Evolutionary conservation across 1,140 invertebrate species (phyloP).

Genomic region (Drosophila saltans): DNA sequence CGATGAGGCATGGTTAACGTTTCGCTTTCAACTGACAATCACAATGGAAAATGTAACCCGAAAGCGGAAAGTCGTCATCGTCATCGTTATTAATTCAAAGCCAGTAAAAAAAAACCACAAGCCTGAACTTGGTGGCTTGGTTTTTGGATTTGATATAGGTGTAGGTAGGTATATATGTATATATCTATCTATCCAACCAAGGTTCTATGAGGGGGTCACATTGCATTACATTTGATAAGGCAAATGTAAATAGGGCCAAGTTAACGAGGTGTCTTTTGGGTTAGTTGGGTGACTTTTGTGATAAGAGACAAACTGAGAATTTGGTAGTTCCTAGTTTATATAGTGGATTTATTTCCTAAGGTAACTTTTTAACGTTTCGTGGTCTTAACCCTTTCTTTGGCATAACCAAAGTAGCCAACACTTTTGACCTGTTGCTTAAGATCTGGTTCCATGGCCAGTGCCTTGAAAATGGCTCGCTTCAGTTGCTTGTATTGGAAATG

Average conservation of each 20-base stretch:
- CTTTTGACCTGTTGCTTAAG: conserved; percentile 86
- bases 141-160: conserved; percentile 19
- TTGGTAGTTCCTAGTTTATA: conserved; percentile 16
- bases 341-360: conserved; percentile 3
- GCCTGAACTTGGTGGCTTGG: conserved; percentile 66
- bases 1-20: conserved; percentile 60
- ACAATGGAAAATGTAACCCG: conserved; percentile 7
- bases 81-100: neutral
- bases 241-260: conserved; percentile 1
- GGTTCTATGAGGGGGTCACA: conserved; percentile 29
- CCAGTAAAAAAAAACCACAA: conserved; percentile 60
- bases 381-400: conserved; percentile 38
- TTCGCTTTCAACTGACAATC: conserved; percentile 48
- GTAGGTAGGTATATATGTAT: too few relatives aligned
- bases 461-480: conserved; percentile 85
- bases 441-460: conserved; percentile 86
- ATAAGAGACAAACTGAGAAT: neutral
- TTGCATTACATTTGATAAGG: conserved; percentile 37
- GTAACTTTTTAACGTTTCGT: conserved; percentile 9
- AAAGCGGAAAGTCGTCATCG: conserved; percentile 29
- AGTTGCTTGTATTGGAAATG: conserved; percentile 86
- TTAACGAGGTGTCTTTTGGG: conserved; percentile 1
- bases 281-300: neutral
- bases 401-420: conserved; percentile 82
- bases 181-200: conserved; percentile 23